Evolutionary conservation across 2,888 invertebrate genomes (phyloP).

Genomic region (Drosophila infuscata): DNA sequence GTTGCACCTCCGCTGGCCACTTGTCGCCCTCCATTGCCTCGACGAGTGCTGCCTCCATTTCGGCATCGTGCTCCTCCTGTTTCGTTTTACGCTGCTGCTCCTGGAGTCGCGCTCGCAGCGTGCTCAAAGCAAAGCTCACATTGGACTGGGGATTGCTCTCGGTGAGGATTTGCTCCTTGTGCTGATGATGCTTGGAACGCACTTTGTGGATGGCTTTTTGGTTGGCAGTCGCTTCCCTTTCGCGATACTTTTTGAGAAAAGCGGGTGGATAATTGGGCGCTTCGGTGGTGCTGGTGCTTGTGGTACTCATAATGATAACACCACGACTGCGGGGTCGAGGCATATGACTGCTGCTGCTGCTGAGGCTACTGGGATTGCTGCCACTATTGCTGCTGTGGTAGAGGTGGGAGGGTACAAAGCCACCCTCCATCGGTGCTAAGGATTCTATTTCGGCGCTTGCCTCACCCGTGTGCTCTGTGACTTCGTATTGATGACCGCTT

Average conservation of each 20-base stretch:
- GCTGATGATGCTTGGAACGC: conserved; percentile 32
- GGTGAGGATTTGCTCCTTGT: conserved; percentile 42
- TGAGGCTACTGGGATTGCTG: neutral
- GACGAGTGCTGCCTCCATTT: conserved; percentile 49
- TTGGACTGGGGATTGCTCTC: conserved; percentile 32
- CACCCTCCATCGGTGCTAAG: conserved; percentile 57
- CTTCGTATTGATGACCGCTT: conserved; percentile 76
- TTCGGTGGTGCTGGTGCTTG: conserved; percentile 67
- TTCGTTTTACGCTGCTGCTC: conserved; percentile 54
- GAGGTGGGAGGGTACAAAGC: conserved; percentile 64
- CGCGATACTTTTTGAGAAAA: conserved; percentile 75
- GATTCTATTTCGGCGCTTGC: conserved; percentile 66
- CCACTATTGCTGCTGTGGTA: conserved; percentile 29
- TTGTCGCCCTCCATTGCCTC: conserved; percentile 71
- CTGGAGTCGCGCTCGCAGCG: conserved; percentile 63
- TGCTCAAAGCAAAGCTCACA: conserved; percentile 63
- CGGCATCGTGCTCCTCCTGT: conserved; percentile 56
- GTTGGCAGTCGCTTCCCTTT: conserved; percentile 44
- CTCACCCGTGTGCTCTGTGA: conserved; percentile 82
- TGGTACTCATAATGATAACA: conserved; percentile 14
- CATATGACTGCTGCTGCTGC: neutral
- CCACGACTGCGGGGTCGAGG: conserved; percentile 41
- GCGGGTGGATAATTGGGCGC: conserved; percentile 81
- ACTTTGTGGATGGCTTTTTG: conserved; percentile 39
- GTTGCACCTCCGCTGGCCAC: conserved; percentile 73